phyloP scores from a whole-genome alignment of 2,888 invertebrate species.

The Tipula helvola region DNA sequence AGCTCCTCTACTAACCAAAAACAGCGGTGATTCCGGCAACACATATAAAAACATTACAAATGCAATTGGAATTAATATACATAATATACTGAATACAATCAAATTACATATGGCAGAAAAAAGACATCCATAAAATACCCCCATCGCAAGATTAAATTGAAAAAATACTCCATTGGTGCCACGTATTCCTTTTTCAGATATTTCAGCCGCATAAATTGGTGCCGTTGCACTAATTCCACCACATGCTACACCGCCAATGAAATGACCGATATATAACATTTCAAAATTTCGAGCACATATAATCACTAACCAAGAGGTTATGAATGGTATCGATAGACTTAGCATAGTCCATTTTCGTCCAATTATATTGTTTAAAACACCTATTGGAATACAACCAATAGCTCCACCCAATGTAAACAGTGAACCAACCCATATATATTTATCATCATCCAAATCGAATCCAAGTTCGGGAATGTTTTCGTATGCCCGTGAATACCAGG shows the following conservation, averaged over 20 bases:
- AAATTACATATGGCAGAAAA: conserved; percentile 37
- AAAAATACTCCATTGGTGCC: conserved; percentile 69
- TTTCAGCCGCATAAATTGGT: conserved; percentile 67
- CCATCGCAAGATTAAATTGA: conserved; percentile 64
- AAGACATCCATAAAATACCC: conserved; percentile 57
- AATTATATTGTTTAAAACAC: conserved; percentile 45
- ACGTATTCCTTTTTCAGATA: conserved; percentile 61
- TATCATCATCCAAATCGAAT: conserved; percentile 35
- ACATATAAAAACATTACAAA: conserved; percentile 45
- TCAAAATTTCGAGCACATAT: conserved; percentile 52
- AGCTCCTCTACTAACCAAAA: conserved; percentile 48
- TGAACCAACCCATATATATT: conserved; percentile 53
- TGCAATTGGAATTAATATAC: conserved; percentile 39
- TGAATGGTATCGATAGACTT: conserved; percentile 45
- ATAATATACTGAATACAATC: conserved; percentile 27
- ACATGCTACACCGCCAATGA: conserved; percentile 40
- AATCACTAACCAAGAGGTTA: conserved; percentile 59
- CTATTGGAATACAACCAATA: conserved; percentile 50
- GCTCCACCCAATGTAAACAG: conserved; percentile 52
- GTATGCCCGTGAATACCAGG: conserved; percentile 62
- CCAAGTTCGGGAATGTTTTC: conserved; percentile 34
- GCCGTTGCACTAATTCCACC: conserved; percentile 66
- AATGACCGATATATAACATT: conserved; percentile 31
- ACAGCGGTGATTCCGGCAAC: conserved; percentile 67
- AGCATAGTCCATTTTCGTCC: conserved; percentile 52